Base-by-base conservation (phyloP, 2,797 vertebrate species). In the Rhynchonycteris naso region DNA sequence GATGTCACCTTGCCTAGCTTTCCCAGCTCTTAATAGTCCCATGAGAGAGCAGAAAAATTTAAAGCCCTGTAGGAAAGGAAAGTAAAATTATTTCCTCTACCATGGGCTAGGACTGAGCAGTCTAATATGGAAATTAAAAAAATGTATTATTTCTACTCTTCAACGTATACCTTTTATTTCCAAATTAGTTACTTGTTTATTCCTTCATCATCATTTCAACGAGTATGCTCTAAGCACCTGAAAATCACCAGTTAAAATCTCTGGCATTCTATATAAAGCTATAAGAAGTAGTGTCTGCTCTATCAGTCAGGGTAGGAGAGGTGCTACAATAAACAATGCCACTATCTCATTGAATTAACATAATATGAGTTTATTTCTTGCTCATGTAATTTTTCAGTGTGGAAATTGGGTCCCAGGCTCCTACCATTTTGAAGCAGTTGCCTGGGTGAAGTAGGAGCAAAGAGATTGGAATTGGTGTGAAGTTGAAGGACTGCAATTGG, bases 21-120 rank as follows among this genome's bases (percentile, higher is more conserved):
- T 87, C 68, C 13, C 24, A 91, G 63, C 13, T 79, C 43, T 87
- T 91, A 95, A 61, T 38, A 84, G 63, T 18, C 63, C 80, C 52
- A 19, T 4, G 14, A 93, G 66, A 87, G 38, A 90, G 12, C 5
- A 95, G 43, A 84, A 56, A 69, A 52, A 30, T 95, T 82, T 71
- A 28, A 85, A 92, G 59, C 33, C 38, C 28, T 85, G 12, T 35
- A 33, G 63, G 54, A 72, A 90, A 94, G n/a, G 33, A 95, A 63
- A 92, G 84, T 86, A 84, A 93, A 88, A 72, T 66, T 66, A 50
- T 18, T 74, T 85, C 38, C 59, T 79, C 63, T 93, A 59, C 50
- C 50, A n/a, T 72, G 28, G 76, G 22, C 21, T 18, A 88, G 50
- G 12, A 15, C n/a, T 71, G 18, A 90, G 38, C 22, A 65, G 68